Evolutionary conservation across 1,140 invertebrate species (phyloP).

Genomic region (Nebria ingens): DNA sequence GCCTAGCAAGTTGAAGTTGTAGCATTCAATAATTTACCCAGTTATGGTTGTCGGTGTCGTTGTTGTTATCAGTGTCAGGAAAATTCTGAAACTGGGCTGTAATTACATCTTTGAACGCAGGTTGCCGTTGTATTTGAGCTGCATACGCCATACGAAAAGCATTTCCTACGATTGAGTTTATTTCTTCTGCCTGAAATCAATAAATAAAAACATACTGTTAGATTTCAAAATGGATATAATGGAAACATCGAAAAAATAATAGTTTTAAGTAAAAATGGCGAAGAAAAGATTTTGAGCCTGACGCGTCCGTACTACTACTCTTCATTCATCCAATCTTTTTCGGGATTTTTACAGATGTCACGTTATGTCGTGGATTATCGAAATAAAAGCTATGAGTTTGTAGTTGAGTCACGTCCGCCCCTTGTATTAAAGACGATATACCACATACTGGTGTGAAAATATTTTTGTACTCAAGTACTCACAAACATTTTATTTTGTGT

Average conservation of each 20-base stretch:
- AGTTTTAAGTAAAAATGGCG: too few species aligned
- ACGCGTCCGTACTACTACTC: too few species aligned
- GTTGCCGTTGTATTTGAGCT: slow-evolving; percentile 63
- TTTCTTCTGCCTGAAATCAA: slow-evolving; percentile 74
- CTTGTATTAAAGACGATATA: neutral
- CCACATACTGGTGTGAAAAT: neutral
- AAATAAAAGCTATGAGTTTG: neutral
- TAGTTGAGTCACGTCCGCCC: neutral
- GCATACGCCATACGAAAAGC: slow-evolving; percentile 87
- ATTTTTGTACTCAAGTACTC: neutral
- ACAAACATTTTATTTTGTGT: neutral
- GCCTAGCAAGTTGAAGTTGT: too few species aligned
- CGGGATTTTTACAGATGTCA: neutral
- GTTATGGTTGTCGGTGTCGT: slow-evolving; percentile 20
- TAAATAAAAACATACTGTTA: slow-evolving; percentile 24
- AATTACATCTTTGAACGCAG: slow-evolving; percentile 40
- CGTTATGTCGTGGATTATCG: neutral
- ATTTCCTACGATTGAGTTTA: slow-evolving; percentile 80
- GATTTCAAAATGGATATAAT: too few species aligned
- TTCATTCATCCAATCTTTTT: neutral
- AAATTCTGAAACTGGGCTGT: slow-evolving; percentile 29
- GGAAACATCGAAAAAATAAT: too few species aligned
- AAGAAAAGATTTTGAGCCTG: too few species aligned
- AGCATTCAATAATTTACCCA: neutral
- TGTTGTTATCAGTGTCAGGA: slow-evolving; percentile 30